Evolutionary conservation across 2,797 vertebrate species (phyloP), one percentile per base, ranked within the genome.

Genomic region (Microctenopoma lineatum): DNA sequence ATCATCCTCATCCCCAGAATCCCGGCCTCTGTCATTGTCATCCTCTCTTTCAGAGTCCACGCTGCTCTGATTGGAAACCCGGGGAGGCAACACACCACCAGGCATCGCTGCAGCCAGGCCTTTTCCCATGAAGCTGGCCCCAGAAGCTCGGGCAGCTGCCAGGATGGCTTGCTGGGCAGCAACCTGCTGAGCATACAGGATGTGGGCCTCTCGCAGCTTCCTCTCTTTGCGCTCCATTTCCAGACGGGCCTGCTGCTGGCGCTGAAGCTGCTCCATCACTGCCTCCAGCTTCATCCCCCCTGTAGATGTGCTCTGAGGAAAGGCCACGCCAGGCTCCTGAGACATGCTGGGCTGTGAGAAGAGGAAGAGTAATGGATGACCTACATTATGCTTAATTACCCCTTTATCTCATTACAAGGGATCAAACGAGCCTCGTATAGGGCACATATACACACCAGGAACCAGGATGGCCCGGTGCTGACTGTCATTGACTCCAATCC

Each of bases 191-290:
- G 96, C 91, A 44, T 96, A 97, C 46, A 96, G 94, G 88, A 97
- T 94, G 78, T 95, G 96, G 69, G 95, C 91, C 81, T 99, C 96
- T 26, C 96, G 92, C 77, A 96, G 90, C 75, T 95, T 95, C 70
- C 94, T 91, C 80, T 95, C 96, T 86, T 96, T 96, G 75, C 95
- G 94, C 90, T 95, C 93, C 96, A 96, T 96, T 86, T 95, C 95
- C 83, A 95, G 87, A 27, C 95, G 90, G 4, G 91, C 88, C 73
- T 93, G 95, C 75, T 96, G 95, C 82, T 97, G 96, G 67, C 95
- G 95, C 75, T 97, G 96, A 79, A 96, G 94, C 83, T 97, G 96
- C 88, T 99, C 97, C 92, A 99, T 97, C 70, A 95, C 95, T 4
- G 96, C 95, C 83, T 96, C 93, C 65, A 96, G 91, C 90, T 96